phyloP scores from a whole-genome alignment of 2,888 invertebrate genomes.

The Apodemia zela region DNA sequence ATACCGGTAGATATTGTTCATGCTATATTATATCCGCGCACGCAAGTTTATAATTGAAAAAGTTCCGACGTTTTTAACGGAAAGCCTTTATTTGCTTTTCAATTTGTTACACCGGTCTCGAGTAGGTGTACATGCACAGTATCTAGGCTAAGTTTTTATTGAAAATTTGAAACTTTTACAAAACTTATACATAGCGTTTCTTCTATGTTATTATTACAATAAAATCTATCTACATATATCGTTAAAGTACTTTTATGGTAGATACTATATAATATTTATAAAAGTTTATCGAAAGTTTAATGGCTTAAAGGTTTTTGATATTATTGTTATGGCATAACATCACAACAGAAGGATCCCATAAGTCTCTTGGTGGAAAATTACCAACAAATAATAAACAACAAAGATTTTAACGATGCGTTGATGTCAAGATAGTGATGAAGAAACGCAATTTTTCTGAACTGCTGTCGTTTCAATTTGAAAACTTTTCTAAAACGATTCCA shows the following conservation, averaged over 20 bases:
- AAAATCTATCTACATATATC: background rate
- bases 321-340: too few relatives aligned
- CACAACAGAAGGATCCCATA: too few relatives aligned
- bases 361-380: too few relatives aligned
- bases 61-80: constrained; percentile 62
- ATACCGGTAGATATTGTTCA: constrained; percentile 21
- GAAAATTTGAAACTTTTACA: constrained; percentile 41
- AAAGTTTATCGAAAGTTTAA: too few relatives aligned
- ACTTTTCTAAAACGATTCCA: too few relatives aligned
- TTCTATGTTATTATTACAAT: background rate
- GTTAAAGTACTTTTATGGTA: background rate
- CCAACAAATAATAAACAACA: too few relatives aligned
- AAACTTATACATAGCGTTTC: constrained; percentile 24
- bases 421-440: too few relatives aligned
- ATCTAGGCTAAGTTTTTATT: constrained; percentile 44
- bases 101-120: constrained; percentile 49
- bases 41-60: constrained; percentile 79
- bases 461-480: too few relatives aligned
- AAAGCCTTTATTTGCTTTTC: constrained; percentile 54
- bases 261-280: too few relatives aligned
- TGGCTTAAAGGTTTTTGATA: too few relatives aligned
- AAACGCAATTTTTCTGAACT: too few relatives aligned
- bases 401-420: too few relatives aligned
- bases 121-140: constrained; percentile 39
- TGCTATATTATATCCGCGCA: constrained; percentile 52